Base-by-base conservation (phyloP, 1,140 invertebrate species). In the Drosophila grimshawi region DNA sequence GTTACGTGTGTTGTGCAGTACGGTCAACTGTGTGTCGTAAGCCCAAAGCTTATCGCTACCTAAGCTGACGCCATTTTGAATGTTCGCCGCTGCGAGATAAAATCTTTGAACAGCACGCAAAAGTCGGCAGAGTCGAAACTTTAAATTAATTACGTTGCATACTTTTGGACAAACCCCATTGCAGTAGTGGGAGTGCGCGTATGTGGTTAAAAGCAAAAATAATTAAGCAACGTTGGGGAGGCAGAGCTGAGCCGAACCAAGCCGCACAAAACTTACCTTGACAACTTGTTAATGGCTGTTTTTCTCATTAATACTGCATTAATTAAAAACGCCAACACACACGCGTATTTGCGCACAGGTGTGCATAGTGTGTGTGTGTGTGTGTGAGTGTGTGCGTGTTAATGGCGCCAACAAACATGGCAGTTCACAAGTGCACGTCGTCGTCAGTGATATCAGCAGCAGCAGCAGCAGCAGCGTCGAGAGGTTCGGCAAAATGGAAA, bases 231-330 rank as follows among this genome's bases (percentile, higher is more conserved):
- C 49, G 55, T 46, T 67, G 49, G 37, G 48, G 19, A 56, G 51
- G 51, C 63, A 30, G 51, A 51, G 48, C 32, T 4, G 32, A 65
- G 52, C 10, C 46, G 8, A 60, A 48, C 43, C 37, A 55, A 64
- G 60, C 73, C 57, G 73, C 73, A 85, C 64, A 64, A 66, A 80
- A 81, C 91, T 86, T 94, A 94, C 94, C 94, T 95, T 64, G 96
- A 95, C 63, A 96, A 93, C 92, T 95, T 95, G 35, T 95, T 94
- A 69, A 96, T 94, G 53, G 96, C 95, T 67, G 95, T 95, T 93
- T 97, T 97, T 86, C 95, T 94, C 90, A 96, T 94, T 60, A 96
- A 93, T 60, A 96, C 96, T 90, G 94, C 95, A 91, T 96, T 96
- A 85, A 96, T 94, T 77, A 95, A 96, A 92, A 89, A 70, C 70